These are phyloP conservation scores for Acheta domesticus DNA, from an alignment of 2,888 invertebrate genomes.

Conservation along the genomic window DNA sequence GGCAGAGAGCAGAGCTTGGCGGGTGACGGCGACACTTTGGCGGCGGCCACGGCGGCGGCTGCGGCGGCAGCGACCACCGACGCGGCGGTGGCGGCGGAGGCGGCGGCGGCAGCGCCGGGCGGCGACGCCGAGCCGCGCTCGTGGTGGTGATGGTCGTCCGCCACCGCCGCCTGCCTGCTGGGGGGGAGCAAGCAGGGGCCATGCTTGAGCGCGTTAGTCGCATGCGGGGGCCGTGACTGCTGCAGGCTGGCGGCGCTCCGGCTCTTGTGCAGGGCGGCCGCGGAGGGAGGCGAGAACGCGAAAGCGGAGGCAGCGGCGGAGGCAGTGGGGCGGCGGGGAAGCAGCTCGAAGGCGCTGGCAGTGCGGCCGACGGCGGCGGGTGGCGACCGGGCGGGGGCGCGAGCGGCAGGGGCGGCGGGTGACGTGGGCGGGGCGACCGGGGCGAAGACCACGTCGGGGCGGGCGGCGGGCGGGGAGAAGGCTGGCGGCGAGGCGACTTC, in stretches of 20 bases:
- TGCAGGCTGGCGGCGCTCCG: slow-evolving; percentile 34
- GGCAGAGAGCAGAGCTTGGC: slow-evolving; percentile 46
- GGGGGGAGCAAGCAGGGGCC: slow-evolving; percentile 47
- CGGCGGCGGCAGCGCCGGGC: background rate
- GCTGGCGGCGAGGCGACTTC: background rate
- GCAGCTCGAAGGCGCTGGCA: background rate
- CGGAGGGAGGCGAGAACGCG: background rate
- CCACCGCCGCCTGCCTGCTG: slow-evolving; percentile 43
- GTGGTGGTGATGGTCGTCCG: background rate
- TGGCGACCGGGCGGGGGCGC: background rate
- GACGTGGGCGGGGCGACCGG: background rate
- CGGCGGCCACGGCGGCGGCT: slow-evolving; percentile 47
- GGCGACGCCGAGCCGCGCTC: background rate
- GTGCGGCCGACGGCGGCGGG: background rate
- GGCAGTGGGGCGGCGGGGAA: slow-evolving; percentile 11
- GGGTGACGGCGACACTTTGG: slow-evolving; percentile 56
- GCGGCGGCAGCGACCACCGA: background rate
- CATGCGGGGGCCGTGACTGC: slow-evolving; percentile 18
- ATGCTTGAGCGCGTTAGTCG: slow-evolving; percentile 38
- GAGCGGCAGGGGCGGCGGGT: background rate
- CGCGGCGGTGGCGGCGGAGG: background rate
- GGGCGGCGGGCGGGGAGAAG: background rate
- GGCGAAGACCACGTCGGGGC: background rate
- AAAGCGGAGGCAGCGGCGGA: background rate
- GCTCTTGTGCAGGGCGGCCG: slow-evolving; percentile 37